phyloP scores from a whole-genome alignment of 2,888 invertebrate genomes.

The Phlogophora meticulosa region DNA sequence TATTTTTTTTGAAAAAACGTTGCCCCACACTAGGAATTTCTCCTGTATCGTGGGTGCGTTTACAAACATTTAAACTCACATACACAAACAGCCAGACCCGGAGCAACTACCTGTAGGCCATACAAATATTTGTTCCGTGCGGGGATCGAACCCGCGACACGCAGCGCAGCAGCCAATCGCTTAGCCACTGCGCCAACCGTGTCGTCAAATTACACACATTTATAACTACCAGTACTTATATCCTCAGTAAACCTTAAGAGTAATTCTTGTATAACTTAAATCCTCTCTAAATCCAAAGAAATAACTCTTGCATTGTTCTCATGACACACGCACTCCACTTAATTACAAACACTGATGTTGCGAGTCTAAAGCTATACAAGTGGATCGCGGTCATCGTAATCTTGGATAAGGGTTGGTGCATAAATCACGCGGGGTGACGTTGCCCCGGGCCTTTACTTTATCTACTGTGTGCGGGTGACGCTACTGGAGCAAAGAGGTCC shows the following conservation, averaged over 20 bases:
- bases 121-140: no score
- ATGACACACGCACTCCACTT: slow-evolving; percentile 67
- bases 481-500: slow-evolving; percentile 65
- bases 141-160: no score
- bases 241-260: background rate
- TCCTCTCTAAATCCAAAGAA: slow-evolving; percentile 41
- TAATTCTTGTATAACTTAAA: slow-evolving; percentile 30
- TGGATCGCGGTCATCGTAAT: slow-evolving; percentile 91
- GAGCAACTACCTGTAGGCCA: no score
- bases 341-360: slow-evolving; percentile 71
- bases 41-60: no score
- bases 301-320: slow-evolving; percentile 62
- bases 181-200: no score
- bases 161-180: no score
- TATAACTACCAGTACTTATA: background rate
- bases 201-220: no score
- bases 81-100: no score
- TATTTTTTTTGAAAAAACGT: no score
- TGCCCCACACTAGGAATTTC: no score
- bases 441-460: slow-evolving; percentile 89
- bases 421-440: slow-evolving; percentile 89
- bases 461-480: slow-evolving; percentile 90
- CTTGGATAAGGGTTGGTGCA: slow-evolving; percentile 90
- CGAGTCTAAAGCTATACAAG: slow-evolving; percentile 87
- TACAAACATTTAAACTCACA: no score